These are phyloP conservation scores for Alces alces DNA, from an alignment of 2,113 vertebrate species.

Conservation along the genomic window DNA sequence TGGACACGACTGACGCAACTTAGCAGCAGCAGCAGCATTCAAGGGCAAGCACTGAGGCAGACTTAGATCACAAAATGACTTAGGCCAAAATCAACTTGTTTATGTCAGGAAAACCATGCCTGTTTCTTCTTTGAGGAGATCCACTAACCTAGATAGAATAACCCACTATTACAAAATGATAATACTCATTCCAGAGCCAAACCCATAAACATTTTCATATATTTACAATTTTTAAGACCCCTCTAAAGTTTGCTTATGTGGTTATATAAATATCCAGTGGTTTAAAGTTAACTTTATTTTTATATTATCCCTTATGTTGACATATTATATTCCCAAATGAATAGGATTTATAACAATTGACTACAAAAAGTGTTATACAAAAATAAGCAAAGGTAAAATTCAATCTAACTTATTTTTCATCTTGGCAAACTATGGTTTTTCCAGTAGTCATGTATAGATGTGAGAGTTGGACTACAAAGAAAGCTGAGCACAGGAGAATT, in stretches of 20 bases:
- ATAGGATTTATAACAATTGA: slow-evolving; percentile 37
- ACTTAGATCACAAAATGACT: background rate
- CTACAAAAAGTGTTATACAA: background rate
- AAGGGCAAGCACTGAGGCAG: background rate
- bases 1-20: background rate
- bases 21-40: background rate
- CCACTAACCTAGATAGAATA: background rate
- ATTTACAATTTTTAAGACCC: background rate
- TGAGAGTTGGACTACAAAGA: background rate
- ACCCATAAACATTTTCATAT: background rate
- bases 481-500: background rate
- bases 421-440: background rate
- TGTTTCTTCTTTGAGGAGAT: background rate
- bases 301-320: background rate
- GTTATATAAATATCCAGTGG: background rate
- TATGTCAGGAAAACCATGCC: background rate
- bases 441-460: background rate
- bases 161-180: background rate
- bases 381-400: slow-evolving; percentile 42
- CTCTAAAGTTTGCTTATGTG: background rate
- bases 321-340: slow-evolving; percentile 33
- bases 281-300: slow-evolving; percentile 27
- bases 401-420: slow-evolving; percentile 11
- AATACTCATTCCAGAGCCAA: background rate
- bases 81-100: background rate